A percentile compares a stretch with the other conserved stretches of the same genome.
These are phyloP conservation scores for Theretra japonica DNA, from an alignment of 2,888 invertebrate species.

Conservation along the genomic window DNA sequence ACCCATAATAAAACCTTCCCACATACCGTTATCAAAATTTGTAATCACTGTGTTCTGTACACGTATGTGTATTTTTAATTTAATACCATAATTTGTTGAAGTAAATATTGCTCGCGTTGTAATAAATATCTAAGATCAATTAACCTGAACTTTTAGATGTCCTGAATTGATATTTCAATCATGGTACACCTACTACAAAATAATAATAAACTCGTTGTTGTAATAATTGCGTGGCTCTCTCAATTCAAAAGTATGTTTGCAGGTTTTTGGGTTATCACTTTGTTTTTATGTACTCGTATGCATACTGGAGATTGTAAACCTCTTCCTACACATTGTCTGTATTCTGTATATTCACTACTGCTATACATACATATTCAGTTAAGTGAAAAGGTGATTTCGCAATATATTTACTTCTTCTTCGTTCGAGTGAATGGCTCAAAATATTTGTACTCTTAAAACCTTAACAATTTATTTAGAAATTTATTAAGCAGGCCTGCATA, in stretches of 20 bases:
- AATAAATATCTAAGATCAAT: neutral
- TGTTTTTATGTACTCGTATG: neutral
- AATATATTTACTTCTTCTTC: no score
- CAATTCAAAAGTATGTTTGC: slow-evolving; percentile 17
- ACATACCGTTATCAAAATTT: no score
- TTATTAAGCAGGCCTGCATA: no score
- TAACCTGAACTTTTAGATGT: neutral
- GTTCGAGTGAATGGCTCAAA: no score
- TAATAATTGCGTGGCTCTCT: neutral
- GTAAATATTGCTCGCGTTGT: neutral
- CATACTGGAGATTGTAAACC: neutral
- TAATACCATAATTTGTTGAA: no score
- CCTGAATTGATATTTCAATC: neutral
- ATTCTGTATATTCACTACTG: neutral
- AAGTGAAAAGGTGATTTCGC: no score
- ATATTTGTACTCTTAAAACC: no score
- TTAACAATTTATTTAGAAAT: no score
- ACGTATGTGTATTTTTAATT: no score
- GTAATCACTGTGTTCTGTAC: no score
- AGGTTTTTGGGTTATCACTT: slow-evolving; percentile 10
- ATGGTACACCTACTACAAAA: slow-evolving; percentile 15
- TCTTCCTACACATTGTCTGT: neutral
- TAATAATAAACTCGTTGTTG: slow-evolving; percentile 8
- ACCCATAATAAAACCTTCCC: no score
- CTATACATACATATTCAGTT: no score